Base-by-base conservation (phyloP, 2,113 vertebrate genomes). In the Herpetotheres cachinnans region DNA sequence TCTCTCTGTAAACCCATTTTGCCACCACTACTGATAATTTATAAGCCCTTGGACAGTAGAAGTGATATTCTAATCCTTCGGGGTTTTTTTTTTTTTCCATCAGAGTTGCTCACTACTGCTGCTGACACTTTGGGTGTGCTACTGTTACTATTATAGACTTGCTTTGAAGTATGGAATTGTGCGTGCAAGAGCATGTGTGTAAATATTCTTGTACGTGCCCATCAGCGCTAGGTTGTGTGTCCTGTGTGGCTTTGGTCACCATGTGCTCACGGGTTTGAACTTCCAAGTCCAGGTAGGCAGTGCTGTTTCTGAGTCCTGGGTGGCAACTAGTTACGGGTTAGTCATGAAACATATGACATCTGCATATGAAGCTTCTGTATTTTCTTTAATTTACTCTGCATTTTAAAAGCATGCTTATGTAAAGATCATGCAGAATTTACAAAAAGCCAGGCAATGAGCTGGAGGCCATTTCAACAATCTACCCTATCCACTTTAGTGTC, bases 191-290 rank as follows among this genome's bases (percentile, higher is more conserved):
- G 25, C 0, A 16, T 6, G 2, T 13, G 3, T 27, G 50, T 42
- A 29, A 62, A 38, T 38, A 12, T 59, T 72, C 38, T 18, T 58
- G 20, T n/a, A 16, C 9, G 46, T 77, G 12, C 29, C 47, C 27
- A 11, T 46, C 22, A 29, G 61, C 22, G 15, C 52, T 32, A 2
- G 27, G 40, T 29, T 62, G 3, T 0, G 1, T 47, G 56, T 29
- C 14, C 74, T 66, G 3, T 2, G 1, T 26, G 79, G 42, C 42
- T 65, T 91, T 76, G 47, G 25, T 92, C 19, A 13, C 34, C 30
- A 0, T 10, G 38, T 65, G 59, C 47, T 84, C 34, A 2, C 24
- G 61, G 10, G 8, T 93, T 77, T 86, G 67, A 74, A 21, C 8
- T 50, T 72, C 27, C 18, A 24, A 34, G 8, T 29, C 26, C 44